Evolutionary conservation across 2,888 invertebrate species (phyloP), one percentile per base, ranked within the genome.

Genomic region (Hirtodrosophila trivittata): DNA sequence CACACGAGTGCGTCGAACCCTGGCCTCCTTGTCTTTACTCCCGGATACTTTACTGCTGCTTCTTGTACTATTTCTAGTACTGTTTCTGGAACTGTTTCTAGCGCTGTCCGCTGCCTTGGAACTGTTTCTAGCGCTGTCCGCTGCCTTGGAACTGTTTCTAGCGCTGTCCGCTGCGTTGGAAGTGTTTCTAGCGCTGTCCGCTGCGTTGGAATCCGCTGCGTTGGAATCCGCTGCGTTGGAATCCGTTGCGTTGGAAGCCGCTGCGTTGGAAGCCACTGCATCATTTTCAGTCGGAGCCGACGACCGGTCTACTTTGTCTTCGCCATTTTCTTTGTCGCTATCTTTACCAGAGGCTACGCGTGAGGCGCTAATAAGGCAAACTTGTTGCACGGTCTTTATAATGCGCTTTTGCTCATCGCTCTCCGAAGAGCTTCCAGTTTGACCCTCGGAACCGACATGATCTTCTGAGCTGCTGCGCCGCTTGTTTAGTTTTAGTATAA

Each of bases 1-100:
- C 51, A 99, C 96, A 55, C 94, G 92, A 54, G 92, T 93, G 55
- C 99, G 93, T 52, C 98, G 93, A 35, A 5, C n/a, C 0, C 32
- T 28, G 0, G 8, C 18, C n/a, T n/a, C n/a, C n/a, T n/a, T n/a
- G n/a, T n/a, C n/a, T n/a, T n/a, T n/a, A n/a, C n/a, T n/a, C n/a
- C n/a, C n/a, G n/a, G n/a, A n/a, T n/a, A n/a, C n/a, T n/a, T n/a
- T n/a, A n/a, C n/a, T n/a, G n/a, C n/a, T n/a, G n/a, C n/a, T n/a
- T n/a, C n/a, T n/a, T n/a, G n/a, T n/a, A n/a, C n/a, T n/a, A 21
- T 21, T 21, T 26, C 0, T 18, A 6, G 1, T 9, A 4, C 12
- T 38, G 13, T 4, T 42, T 18, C n/a, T 32, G 12, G 30, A n/a
- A n/a, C n/a, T n/a, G n/a, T n/a, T n/a, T n/a, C n/a, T n/a, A n/a